Percentiles rank a stretch among this genome's conserved stretches.
Conservation (phyloP, 1,140 invertebrate genomes). For the Batillaria attramentaria region DNA sequence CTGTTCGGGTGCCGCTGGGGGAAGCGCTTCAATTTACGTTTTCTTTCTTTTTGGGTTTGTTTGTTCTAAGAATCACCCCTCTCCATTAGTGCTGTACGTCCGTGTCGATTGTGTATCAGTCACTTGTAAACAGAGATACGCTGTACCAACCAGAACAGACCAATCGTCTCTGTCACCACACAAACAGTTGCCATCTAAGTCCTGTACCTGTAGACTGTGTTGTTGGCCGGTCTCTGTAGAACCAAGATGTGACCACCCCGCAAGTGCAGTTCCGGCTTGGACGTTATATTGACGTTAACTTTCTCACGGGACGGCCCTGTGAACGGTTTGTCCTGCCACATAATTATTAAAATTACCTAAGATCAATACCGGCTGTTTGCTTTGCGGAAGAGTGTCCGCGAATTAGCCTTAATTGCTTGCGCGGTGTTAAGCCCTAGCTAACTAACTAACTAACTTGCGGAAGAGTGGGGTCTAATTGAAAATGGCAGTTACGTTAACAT, state of each 20-base stretch:
- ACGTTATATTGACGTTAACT: constrained; percentile 38
- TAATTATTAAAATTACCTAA: neutral
- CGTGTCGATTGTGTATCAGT: neutral
- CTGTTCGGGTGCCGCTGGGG: no score
- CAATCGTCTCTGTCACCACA: no score
- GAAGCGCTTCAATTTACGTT: neutral
- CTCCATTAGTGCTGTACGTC: neutral
- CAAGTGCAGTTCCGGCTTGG: constrained; percentile 68
- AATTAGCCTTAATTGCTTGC: no score
- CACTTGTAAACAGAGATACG: neutral
- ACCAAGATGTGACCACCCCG: constrained; percentile 71
- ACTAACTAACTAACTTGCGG: no score
- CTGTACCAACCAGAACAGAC: neutral
- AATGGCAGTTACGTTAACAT: no score
- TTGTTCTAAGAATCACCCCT: neutral
- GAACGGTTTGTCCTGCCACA: neutral
- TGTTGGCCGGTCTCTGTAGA: constrained; percentile 68
- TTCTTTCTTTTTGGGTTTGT: neutral
- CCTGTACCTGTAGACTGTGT: constrained; percentile 65
- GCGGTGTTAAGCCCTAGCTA: no score
- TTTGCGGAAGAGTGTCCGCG: no score
- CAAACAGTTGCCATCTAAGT: no score
- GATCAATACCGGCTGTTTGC: neutral
- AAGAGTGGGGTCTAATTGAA: no score
- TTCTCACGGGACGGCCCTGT: constrained; percentile 4